Evolutionary conservation across 2,797 vertebrate species (phyloP).

Genomic region (Spinus pinus): DNA sequence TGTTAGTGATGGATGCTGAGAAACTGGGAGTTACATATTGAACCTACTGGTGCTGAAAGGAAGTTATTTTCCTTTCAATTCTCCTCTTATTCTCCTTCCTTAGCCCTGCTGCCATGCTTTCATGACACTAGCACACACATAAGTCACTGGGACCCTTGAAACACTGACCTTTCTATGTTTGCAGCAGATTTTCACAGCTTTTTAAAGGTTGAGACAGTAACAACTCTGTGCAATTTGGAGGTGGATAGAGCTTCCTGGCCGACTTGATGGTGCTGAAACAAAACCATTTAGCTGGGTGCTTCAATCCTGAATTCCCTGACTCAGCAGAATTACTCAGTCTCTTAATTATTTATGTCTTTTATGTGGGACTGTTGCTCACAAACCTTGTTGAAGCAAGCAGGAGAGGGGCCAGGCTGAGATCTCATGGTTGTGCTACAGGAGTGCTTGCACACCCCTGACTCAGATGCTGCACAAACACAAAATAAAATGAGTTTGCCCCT

Average conservation of each 20-base stretch:
- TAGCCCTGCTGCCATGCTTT: not conserved
- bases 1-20: not conserved
- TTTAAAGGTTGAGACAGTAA: not conserved
- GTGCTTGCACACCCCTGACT: not conserved
- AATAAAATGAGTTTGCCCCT: not conserved
- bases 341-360: not conserved
- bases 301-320: not conserved
- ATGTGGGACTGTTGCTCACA: not conserved
- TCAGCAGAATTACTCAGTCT: not conserved
- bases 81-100: not conserved
- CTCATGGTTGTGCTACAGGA: not conserved
- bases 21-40: not conserved
- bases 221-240: not conserved
- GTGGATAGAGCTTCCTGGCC: not conserved
- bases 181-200: not conserved
- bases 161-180: not conserved
- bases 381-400: not conserved
- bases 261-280: not conserved
- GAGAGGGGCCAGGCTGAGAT: not conserved
- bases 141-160: not conserved
- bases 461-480: not conserved
- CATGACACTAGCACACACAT: not conserved
- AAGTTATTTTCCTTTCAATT: not conserved
- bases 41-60: not conserved
- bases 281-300: not conserved